phyloP scores from a whole-genome alignment of 2,797 vertebrate species.

The Salmo trutta region DNA sequence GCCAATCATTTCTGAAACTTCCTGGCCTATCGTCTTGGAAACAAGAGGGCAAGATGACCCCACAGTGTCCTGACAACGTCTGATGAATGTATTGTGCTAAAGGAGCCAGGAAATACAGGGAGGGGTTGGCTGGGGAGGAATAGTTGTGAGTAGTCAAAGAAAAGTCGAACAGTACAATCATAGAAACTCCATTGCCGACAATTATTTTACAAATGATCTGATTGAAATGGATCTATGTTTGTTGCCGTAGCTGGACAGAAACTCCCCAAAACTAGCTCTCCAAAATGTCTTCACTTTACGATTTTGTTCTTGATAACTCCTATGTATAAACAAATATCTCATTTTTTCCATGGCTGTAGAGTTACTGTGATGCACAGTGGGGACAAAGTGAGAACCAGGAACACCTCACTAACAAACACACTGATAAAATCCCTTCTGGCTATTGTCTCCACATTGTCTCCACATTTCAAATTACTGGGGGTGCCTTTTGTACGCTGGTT shows the following conservation, averaged over 20 bases:
- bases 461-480: conserved; percentile 32
- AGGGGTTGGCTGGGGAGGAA: background rate
- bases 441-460: background rate
- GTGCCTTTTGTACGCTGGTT: conserved; percentile 42
- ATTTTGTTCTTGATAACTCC: conserved; percentile 33
- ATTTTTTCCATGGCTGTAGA: conserved; percentile 3
- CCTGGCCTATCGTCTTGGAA: conserved; percentile 25
- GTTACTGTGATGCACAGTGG: background rate
- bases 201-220: conserved; percentile 29
- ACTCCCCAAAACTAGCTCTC: conserved; percentile 23
- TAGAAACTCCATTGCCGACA: conserved; percentile 23
- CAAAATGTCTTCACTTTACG: conserved; percentile 33
- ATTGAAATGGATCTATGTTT: conserved; percentile 56
- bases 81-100: conserved; percentile 61
- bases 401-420: background rate
- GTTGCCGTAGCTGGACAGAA: conserved; percentile 26
- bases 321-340: background rate
- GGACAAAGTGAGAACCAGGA: background rate
- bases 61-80: conserved; percentile 26
- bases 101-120: conserved; percentile 9
- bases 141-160: conserved; percentile 3
- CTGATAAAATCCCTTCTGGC: background rate
- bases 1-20: conserved; percentile 24
- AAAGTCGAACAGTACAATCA: conserved; percentile 60
- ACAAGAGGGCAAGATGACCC: conserved; percentile 12